These are phyloP conservation scores for Drosophila borborema DNA, from an alignment of 2,888 invertebrate species.

Conservation along the genomic window DNA sequence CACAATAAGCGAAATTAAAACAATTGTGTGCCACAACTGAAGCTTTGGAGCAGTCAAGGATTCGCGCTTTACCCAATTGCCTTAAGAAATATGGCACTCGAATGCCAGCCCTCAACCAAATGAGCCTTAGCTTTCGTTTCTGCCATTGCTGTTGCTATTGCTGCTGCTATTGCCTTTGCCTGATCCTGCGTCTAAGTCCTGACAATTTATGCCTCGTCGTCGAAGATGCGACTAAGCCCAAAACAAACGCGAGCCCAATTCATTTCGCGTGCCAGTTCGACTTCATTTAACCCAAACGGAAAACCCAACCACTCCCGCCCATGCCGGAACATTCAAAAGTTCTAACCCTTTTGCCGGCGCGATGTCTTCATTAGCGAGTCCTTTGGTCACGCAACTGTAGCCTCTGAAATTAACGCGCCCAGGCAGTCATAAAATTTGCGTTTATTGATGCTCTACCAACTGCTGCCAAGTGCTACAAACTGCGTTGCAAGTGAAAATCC, in stretches of 20 bases:
- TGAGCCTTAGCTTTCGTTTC: conserved; percentile 62
- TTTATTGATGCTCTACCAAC: conserved; percentile 76
- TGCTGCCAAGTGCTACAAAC: conserved; percentile 41
- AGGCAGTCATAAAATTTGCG: conserved; percentile 77
- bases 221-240: conserved; percentile 70
- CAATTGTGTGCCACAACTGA: conserved; percentile 68
- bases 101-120: conserved; percentile 63
- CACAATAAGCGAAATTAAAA: conserved; percentile 81
- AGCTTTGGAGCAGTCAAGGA: conserved; percentile 21
- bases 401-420: conserved; percentile 70
- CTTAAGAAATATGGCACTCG: conserved; percentile 75
- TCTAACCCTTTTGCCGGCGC: conserved; percentile 60
- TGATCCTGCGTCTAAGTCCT: conserved; percentile 42
- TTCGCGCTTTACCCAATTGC: conserved; percentile 41
- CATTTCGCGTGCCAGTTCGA: conserved; percentile 81
- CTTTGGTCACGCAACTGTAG: conserved; percentile 80
- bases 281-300: conserved; percentile 80
- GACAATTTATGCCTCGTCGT: conserved; percentile 75
- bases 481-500: conserved; percentile 60
- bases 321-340: conserved; percentile 7
- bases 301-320: conserved; percentile 9
- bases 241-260: conserved; percentile 73
- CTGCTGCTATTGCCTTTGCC: conserved; percentile 15
- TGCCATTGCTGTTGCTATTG: conserved; percentile 12
- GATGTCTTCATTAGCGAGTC: conserved; percentile 75